Evolutionary conservation across 2,888 invertebrate species (phyloP), one percentile per base, ranked within the genome.

Genomic region (Polyommatus iphigenia): DNA sequence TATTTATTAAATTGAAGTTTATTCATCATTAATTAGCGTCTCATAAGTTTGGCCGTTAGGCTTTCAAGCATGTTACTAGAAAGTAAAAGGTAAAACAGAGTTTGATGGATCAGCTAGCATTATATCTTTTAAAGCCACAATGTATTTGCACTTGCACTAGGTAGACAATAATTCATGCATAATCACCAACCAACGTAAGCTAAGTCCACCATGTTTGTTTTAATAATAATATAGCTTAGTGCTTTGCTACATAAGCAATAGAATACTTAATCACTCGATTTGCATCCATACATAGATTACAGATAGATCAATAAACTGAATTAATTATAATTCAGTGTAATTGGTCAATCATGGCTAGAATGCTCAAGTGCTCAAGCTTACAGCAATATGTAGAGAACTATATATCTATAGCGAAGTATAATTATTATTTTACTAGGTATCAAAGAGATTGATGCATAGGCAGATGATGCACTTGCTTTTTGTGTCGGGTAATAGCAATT

Each of bases 261-360:
- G 67, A 29, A 67, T 67, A 29, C 62, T 24, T 67, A 29, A 67
- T 67, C 13, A 29, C 15, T 20, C 2, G 62, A 62, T 24, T 62
- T 62, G 62, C 62, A 62, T 62, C 62, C 24, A 24, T 62, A 62
- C 62, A 62, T 62, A 62, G 62, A 62, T 62, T 62, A 24, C 24
- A 62, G 24, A 24, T 62, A 24, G 24, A 62, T 62, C 13, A 67
- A 67, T 67, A 67, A 32, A 24, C 62, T 32, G 24, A 67, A 18
- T 32, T 67, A 67, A 67, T 67, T 29, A 67, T 29, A 29, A 67
- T 67, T 67, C 67, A 67, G 67, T 67, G 67, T 67, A 67, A 32
- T 67, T 67, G 67, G 67, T 67, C 67, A 67, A 32, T 67, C 32
- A 67, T 67, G 67, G 18, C 4, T 18, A 67, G 67, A 67, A 67